Conservation (phyloP, 2,797 vertebrate species). For the Myotis findleyi region DNA sequence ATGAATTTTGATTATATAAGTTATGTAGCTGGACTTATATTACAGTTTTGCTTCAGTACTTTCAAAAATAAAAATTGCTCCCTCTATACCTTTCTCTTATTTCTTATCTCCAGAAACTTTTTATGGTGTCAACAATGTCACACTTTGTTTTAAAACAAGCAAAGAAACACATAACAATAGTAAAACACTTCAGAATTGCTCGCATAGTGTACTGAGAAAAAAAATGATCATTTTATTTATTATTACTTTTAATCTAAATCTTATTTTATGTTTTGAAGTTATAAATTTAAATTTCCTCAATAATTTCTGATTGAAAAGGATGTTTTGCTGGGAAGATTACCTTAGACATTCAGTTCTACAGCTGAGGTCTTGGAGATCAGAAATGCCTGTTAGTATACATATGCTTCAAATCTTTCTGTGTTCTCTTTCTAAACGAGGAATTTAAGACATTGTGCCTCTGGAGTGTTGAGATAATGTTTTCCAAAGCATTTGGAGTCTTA, state of each 20-base stretch:
- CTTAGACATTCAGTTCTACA: background rate
- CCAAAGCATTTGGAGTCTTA: constrained; percentile 45
- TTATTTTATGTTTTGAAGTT: background rate
- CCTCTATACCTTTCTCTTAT: background rate
- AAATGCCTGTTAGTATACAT: background rate
- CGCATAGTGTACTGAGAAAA: background rate
- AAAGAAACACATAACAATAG: background rate
- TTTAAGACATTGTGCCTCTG: constrained; percentile 39
- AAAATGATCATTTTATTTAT: background rate
- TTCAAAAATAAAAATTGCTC: constrained; percentile 12
- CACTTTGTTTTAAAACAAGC: background rate
- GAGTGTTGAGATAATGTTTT: constrained; percentile 49
- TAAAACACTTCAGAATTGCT: background rate
- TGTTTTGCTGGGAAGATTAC: background rate
- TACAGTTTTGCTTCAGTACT: background rate
- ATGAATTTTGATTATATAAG: background rate
- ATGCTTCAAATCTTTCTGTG: background rate
- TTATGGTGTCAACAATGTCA: background rate
- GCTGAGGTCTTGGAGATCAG: background rate
- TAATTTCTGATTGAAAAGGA: constrained; percentile 16
- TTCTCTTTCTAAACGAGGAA: constrained; percentile 36
- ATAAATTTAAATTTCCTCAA: background rate
- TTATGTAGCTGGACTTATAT: background rate
- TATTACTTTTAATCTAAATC: background rate
- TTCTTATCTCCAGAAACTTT: background rate